Base-by-base conservation (phyloP, 2,888 invertebrate genomes). In the Colostygia pectinataria region DNA sequence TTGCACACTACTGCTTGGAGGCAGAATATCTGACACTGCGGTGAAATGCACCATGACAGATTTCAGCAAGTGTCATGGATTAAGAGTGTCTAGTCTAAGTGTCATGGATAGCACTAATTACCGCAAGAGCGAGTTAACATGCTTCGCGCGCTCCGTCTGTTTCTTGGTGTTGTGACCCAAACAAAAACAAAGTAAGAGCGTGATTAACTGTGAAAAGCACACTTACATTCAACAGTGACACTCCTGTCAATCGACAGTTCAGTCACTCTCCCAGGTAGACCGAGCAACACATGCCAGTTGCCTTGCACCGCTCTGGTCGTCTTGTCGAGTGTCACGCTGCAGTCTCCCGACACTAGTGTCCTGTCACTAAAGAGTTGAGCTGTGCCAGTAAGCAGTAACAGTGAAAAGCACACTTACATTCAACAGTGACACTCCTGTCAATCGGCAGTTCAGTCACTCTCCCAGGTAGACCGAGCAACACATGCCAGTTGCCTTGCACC, bases 401-500 rank as follows among this genome's bases (percentile, higher is more conserved):
- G 43, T 79, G n/a, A n/a, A n/a, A n/a, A n/a, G n/a, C n/a, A n/a
- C n/a, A 55, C 71, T 64, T 53, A 89, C 89, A 70, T 68, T 87
- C 71, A 23, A 89, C 83, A 38, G 69, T 63, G 2, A 91, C 77
- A 6, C 61, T 72, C 38, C 80, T 79, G 34, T 80, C 71, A 2
- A 84, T 49, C 9, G 72, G 68, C 29, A 87, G 45, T 61, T 91
- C 91, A 0, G 79, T 55, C 0, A 91, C 77, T 51, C 74, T 70
- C 4, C 91, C 91, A 1, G 85, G 83, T 7, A 91, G 41, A 0
- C 90, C 91, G 18, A 89, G 64, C 1, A 83, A 56, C 0, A 90
- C 71, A 34, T 74, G 74, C 91, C 91, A 91, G 37, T 74, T 74
- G 2, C 91, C 91, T 52, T 89, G 83, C 1, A 88, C 77, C 0